phyloP scores from a whole-genome alignment of 2,113 vertebrate genomes.

The Galeopterus variegatus region DNA sequence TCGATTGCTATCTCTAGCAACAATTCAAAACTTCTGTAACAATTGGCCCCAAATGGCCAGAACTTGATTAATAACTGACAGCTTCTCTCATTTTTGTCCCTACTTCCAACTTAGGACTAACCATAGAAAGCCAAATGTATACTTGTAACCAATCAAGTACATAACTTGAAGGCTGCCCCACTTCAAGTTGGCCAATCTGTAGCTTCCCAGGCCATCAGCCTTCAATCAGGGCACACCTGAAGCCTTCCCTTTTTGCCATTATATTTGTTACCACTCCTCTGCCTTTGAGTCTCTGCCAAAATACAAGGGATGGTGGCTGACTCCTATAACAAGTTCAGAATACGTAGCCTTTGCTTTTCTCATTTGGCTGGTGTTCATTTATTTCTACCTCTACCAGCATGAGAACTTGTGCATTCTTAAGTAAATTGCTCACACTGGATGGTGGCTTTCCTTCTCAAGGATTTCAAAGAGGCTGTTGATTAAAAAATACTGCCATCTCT shows the following conservation, averaged over 20 bases:
- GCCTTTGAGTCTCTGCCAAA: not conserved
- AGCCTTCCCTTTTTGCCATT: no score
- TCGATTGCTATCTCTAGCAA: not conserved
- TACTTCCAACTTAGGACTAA: not conserved
- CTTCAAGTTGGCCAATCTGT: not conserved
- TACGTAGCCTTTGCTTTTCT: not conserved
- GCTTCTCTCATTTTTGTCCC: not conserved
- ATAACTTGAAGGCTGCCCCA: not conserved
- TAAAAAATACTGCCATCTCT: not conserved
- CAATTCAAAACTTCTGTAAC: not conserved
- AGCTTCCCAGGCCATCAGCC: no score
- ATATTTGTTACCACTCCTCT: not conserved
- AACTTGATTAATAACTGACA: not conserved
- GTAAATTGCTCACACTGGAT: not conserved
- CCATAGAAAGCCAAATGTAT: not conserved
- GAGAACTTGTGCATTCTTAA: not conserved
- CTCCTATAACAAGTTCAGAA: not conserved
- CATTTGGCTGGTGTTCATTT: not conserved
- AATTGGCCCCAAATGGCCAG: not conserved
- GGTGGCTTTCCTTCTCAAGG: not conserved
- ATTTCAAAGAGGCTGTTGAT: not conserved
- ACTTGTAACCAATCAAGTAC: accelerated
- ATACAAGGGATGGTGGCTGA: not conserved
- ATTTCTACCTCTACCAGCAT: not conserved
- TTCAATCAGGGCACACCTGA: not conserved